Evolutionary conservation across 1,140 invertebrate genomes (phyloP), one percentile per base, ranked within the genome.

Genomic region (Calosoma granatense): DNA sequence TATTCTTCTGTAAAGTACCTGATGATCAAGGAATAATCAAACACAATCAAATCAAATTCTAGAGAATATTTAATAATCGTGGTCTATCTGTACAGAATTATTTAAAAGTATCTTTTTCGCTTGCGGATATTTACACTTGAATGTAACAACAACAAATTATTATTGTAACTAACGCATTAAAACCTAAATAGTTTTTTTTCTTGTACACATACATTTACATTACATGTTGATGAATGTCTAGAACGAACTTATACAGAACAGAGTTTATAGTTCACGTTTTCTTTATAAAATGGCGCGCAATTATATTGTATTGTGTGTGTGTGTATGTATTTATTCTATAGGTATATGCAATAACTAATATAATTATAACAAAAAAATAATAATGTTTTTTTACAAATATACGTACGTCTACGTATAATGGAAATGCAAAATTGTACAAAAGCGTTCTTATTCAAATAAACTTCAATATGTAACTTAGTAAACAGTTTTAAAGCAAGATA

Each of bases 151-250:
- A 62, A 57, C 59, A 59, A 60, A 59, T 58, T 54, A 22, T 56
- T 56, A 53, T 22, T 56, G 41, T 53, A 53, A 62, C 57, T 64
- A 61, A 63, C 41, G 41, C 6, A 47, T 47, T 17, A 11, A 47
- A 36, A 47, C 41, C 41, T 47, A 47, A 47, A 47, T 47, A 47
- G 41, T 62, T 61, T 60, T n/a, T n/a, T n/a, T n/a, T n/a, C n/a
- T n/a, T n/a, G n/a, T n/a, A n/a, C 63, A 63, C 61, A 65, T 64
- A 61, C 60, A 64, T 64, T 64, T 62, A 64, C 60, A 61, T 61
- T n/a, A 59, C 55, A 63, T 61, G 56, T 57, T 61, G 53, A 36
- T 36, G 26, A n/a, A n/a, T 36, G 6, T 36, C 26, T 36, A 36
- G n/a, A 36, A n/a, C n/a, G n/a, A n/a, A 36, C 26, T 36, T 36